Evolutionary conservation across 2,797 vertebrate genomes (phyloP), one percentile per base, ranked within the genome.

Genomic region (Mus caroli): DNA sequence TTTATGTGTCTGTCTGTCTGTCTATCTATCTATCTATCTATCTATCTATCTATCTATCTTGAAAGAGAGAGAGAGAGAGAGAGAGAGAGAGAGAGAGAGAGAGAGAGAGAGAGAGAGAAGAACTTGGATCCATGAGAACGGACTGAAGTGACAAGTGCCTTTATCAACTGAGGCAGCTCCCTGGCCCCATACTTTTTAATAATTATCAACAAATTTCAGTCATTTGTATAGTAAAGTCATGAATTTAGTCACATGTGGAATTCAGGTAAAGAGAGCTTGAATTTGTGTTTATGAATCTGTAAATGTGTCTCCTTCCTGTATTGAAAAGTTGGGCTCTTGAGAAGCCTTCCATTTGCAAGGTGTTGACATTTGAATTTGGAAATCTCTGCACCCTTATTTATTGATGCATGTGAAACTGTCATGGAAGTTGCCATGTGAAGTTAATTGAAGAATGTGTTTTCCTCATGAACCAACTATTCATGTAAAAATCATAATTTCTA

Each of bases 401-500:
- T 43, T 94, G 88, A 96, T 94, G 88, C 85, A 60, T 88, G n/a
- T 77, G 69, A 96, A 90, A 26, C 73, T 97, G 86, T 92, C 84
- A 37, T 96, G 94, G 75, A 95, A 87, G 75, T 58, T 97, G 90
- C 75, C 87, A 60, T 87, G 43, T 94, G n/a, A 97, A 93, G 43
- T 93, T 95, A 96, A 97, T 90, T 95, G 91, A 73, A 96, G 84
- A 94, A 75, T 73, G 90, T 94, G 31, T 97, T 96, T 98, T 85
- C 77, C 86, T 88, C 95, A 26, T 91, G 69, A 95, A 90, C 94
- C 83, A 76, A 88, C 88, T 95, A 46, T 73, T 95, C 84, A 87
- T 92, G 40, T 92, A 95, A 97, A 97, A 97, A 94, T 96, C 58
- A 43, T 34, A 97, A 31, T 95, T 96, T 97, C 95, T 94, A 94